Percentiles rank a stretch among this genome's conserved stretches.
Conservation (phyloP, 1,140 invertebrate species). For the Cyrtorhinus lividipennis region DNA sequence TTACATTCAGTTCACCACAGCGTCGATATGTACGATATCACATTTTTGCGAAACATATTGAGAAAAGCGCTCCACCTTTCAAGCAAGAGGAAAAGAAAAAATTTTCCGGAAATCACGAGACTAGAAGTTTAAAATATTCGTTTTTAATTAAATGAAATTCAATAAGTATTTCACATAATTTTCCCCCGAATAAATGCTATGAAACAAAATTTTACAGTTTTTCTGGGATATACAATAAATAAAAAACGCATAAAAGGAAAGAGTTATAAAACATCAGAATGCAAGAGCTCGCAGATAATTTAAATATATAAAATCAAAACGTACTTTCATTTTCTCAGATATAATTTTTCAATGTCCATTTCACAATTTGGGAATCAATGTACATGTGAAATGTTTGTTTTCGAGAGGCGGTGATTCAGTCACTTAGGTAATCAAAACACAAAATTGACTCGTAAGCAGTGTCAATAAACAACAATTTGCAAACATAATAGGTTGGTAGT, state of each 20-base stretch:
- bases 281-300: background rate
- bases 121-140: background rate
- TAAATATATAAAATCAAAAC: background rate
- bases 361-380: background rate
- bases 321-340: background rate
- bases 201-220: background rate
- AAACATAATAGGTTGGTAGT: background rate
- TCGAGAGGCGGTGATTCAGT: background rate
- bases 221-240: background rate
- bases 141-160: constrained; percentile 2
- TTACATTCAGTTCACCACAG: background rate
- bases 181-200: background rate
- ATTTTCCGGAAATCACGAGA: background rate
- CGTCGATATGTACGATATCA: background rate
- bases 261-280: background rate
- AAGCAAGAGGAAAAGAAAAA: background rate
- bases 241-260: background rate
- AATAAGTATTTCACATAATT: background rate
- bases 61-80: background rate
- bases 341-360: background rate
- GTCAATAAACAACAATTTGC: constrained; percentile 3
- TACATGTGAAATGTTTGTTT: background rate
- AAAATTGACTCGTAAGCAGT: background rate
- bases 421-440: background rate
- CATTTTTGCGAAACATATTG: background rate